phyloP scores from a whole-genome alignment of 2,113 vertebrate species.

The Terrapene triunguis region DNA sequence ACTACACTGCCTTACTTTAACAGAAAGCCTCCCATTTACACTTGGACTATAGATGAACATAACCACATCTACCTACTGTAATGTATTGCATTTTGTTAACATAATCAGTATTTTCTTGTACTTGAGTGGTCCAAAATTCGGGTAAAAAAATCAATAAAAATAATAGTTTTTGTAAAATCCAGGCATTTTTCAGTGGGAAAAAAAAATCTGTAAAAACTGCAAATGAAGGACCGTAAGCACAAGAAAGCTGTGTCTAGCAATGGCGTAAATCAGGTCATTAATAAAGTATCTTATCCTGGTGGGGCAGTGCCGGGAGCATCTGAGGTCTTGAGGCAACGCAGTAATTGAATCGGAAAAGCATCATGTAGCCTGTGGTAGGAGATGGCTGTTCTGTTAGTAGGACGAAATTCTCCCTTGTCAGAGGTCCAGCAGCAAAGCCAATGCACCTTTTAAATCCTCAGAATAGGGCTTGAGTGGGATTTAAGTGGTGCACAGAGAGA shows the following conservation, averaged over 20 bases:
- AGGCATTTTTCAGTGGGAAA: neutral
- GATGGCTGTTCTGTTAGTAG: neutral
- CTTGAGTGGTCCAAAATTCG: neutral
- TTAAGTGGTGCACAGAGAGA: neutral
- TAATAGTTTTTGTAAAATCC: neutral
- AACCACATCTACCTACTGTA: neutral
- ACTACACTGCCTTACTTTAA: neutral
- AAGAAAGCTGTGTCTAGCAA: neutral
- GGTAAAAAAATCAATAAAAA: neutral
- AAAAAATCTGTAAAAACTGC: neutral
- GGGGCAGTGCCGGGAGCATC: neutral
- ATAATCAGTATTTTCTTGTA: neutral
- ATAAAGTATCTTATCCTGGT: neutral
- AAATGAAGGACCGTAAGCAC: neutral
- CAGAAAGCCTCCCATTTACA: neutral
- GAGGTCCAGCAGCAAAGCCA: neutral
- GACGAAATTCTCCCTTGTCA: neutral
- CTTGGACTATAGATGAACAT: neutral
- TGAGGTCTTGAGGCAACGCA: neutral
- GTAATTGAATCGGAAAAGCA: neutral
- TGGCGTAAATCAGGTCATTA: fast-evolving
- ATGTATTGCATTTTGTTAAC: neutral
- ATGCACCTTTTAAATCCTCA: neutral
- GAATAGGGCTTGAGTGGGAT: neutral
- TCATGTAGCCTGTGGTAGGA: neutral